A percentile compares a stretch with the other conserved stretches of the same genome.
Conservation (phyloP, 2,797 vertebrate species). For the Octomys mimax region DNA sequence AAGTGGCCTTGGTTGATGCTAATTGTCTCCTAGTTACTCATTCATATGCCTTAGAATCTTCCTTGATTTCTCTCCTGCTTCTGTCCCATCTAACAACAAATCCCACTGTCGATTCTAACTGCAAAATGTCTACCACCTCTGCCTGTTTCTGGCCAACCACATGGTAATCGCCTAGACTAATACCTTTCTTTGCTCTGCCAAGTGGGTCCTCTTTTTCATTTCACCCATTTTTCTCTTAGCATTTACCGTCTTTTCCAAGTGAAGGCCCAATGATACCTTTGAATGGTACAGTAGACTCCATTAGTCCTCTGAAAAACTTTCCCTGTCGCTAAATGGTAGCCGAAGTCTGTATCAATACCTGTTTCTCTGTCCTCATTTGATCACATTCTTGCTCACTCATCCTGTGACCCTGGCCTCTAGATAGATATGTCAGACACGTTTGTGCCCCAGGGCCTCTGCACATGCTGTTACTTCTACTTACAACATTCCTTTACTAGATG, state of each 20-base stretch:
- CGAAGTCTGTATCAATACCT: not conserved
- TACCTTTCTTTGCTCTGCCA: not conserved
- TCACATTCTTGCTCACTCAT: not conserved
- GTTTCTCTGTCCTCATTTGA: not conserved
- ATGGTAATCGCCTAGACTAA: not conserved
- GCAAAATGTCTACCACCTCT: not conserved
- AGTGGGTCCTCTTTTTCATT: not conserved
- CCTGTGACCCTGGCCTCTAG: not conserved
- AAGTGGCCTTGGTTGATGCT: not conserved
- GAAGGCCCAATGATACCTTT: not conserved
- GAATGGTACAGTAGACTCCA: not conserved
- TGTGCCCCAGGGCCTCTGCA: not conserved
- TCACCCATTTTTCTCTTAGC: not conserved
- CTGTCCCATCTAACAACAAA: not conserved
- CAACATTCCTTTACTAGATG: not conserved
- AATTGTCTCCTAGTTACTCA: not conserved
- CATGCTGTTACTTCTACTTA: not conserved
- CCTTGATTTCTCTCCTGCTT: not conserved
- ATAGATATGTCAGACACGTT: not conserved
- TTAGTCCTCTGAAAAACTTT: not conserved
- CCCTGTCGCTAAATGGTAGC: not conserved
- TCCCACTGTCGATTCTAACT: not conserved
- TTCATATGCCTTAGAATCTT: not conserved
- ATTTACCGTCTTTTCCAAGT: not conserved
- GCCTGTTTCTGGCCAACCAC: not conserved